phyloP scores from a whole-genome alignment of 2,888 invertebrate genomes.

The Tipula unca region DNA sequence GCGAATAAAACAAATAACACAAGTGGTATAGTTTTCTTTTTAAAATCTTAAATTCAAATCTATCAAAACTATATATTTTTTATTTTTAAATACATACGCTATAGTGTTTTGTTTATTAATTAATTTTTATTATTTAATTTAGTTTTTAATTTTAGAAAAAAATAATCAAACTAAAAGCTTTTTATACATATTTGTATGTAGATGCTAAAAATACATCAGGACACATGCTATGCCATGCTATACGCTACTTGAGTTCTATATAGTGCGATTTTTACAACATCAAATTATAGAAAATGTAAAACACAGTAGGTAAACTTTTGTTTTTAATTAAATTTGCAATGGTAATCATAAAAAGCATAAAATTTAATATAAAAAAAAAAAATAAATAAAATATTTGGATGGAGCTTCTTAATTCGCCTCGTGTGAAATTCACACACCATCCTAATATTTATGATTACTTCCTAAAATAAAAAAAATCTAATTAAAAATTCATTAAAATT shows the following conservation, averaged over 20 bases:
- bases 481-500: slow-evolving; percentile 8
- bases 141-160: background rate
- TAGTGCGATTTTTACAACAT: background rate
- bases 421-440: background rate
- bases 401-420: background rate
- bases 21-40: background rate
- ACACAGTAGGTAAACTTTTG: background rate
- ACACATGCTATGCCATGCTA: background rate
- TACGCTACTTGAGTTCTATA: background rate
- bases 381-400: background rate
- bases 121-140: background rate
- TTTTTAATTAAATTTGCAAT: background rate
- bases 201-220: background rate
- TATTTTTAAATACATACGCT: background rate
- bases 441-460: background rate
- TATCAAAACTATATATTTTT: background rate
- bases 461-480: background rate
- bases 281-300: background rate
- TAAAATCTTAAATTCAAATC: background rate
- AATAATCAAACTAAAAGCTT: background rate
- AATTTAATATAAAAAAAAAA: background rate
- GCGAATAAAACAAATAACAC: background rate
- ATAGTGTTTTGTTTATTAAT: background rate
- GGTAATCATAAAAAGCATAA: background rate
- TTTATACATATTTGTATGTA: background rate